Evolutionary conservation across 2,888 invertebrate genomes (phyloP), one percentile per base, ranked within the genome.

Genomic region (Hermodice carunculata): DNA sequence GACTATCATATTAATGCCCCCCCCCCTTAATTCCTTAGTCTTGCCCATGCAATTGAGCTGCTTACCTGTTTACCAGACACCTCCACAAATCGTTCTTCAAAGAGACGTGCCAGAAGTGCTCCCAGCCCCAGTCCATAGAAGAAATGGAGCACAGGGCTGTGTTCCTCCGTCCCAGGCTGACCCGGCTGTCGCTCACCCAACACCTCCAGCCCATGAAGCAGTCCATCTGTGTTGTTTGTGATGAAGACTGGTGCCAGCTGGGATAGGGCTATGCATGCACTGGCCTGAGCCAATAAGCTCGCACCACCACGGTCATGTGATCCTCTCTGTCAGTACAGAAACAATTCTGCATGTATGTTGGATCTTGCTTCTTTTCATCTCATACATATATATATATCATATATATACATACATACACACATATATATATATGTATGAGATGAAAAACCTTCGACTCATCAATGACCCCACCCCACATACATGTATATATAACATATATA

Each of bases 71-170:
- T 66, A 14, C 80, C 81, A 42, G 76, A 73, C 5, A 80, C 66
- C 40, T 82, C 80, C 22, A 74, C 63, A 60, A 79, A 81, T 44
- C 78, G 76, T 64, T 80, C 81, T 44, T 78, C 74, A 49, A 78
- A 74, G 11, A 82, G 71, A 26, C 71, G 61, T 1, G 72, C 75
- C 43, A 82, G 66, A 22, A 80, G 44, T 52, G 75, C 67, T 8
- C 83, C 82, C 11, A 78, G 71, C 17, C 78, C 78, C 19, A 79
- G 71, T n/a, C 79, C 79, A 53, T 68, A 63, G 57, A 75, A 75
- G 37, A 74, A 73, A 52, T 71, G 71, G 28, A 78, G 57, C 0
- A 77, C 74, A 2, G 78, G 77, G 11, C 77, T 75, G 17, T 28
- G 28, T n/a, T 40, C 24, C 74, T 76, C 51, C n/a, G 74, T 75